These are phyloP conservation scores for Parasteatoda lunata DNA, from an alignment of 2,888 invertebrate genomes.

Conservation along the genomic window DNA sequence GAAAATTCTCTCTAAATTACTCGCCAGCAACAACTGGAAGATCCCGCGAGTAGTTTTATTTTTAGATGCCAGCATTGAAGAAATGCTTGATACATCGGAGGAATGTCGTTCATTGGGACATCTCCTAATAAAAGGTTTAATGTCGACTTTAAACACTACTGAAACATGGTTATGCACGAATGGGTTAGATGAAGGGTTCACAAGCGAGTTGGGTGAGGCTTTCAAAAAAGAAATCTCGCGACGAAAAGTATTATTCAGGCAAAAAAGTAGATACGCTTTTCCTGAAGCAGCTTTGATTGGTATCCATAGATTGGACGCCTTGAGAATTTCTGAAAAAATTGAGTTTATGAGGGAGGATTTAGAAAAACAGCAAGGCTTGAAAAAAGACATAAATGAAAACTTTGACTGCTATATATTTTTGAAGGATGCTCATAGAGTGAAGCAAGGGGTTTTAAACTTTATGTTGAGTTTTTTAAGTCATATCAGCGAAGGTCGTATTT, in stretches of 20 bases:
- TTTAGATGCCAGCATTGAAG: constrained; percentile 1
- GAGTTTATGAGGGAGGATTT: neutral
- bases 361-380: neutral
- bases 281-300: constrained; percentile 46
- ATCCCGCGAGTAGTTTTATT: constrained; percentile 38
- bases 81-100: neutral
- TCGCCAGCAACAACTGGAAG: constrained; percentile 8
- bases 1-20: constrained; percentile 4
- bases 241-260: constrained; percentile 3
- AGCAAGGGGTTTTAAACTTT: constrained; percentile 6
- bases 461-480: constrained; percentile 15
- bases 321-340: neutral
- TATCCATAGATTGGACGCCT: constrained; percentile 5
- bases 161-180: constrained; percentile 53
- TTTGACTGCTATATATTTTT: constrained; percentile 31
- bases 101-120: neutral
- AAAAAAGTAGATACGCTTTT: constrained; percentile 7
- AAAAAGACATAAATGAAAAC: constrained; percentile 11
- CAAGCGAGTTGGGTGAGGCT: constrained; percentile 33
- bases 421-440: neutral
- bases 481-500: neutral
- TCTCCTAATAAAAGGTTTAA: constrained; percentile 28
- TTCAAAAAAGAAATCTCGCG: constrained; percentile 22
- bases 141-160: constrained; percentile 33
- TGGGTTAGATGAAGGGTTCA: constrained; percentile 35